Percentiles rank a stretch among this genome's conserved stretches.
Evolutionary conservation across 2,888 invertebrate genomes (phyloP).

Genomic region (Coremacera marginata): DNA sequence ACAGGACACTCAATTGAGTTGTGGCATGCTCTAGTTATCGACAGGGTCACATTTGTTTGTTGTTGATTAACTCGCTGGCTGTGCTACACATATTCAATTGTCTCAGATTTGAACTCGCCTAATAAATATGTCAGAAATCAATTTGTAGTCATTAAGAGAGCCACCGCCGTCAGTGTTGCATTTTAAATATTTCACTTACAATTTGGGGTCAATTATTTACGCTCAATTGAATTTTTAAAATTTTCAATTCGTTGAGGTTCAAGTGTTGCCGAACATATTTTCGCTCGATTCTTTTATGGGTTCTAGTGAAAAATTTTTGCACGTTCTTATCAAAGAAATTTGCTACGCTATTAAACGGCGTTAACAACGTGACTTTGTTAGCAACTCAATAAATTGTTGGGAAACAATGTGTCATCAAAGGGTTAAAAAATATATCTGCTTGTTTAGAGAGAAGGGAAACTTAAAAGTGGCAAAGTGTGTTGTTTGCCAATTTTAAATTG

Average conservation of each 20-base stretch:
- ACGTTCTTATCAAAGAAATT: conserved; percentile 12
- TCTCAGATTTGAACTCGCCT: conserved; percentile 43
- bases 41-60: conserved; percentile 50
- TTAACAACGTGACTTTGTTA: conserved; percentile 2
- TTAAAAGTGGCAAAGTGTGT: neutral
- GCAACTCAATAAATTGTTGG: conserved; percentile 1
- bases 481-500: neutral
- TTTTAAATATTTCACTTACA: conserved; percentile 33
- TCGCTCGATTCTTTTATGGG: neutral
- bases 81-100: neutral
- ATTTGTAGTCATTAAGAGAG: conserved; percentile 42
- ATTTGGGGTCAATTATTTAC: conserved; percentile 50
- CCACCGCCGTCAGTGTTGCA: conserved; percentile 31
- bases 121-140: conserved; percentile 58
- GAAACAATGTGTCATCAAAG: conserved; percentile 2
- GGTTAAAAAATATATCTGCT: conserved; percentile 1
- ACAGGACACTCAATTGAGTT: conserved; percentile 15
- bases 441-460: neutral
- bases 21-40: conserved; percentile 1
- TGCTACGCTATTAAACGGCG: neutral
- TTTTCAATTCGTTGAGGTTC: conserved; percentile 16
- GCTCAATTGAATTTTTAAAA: conserved; percentile 56
- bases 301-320: neutral
- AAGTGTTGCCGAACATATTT: conserved; percentile 41
- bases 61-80: conserved; percentile 1